phyloP scores from a whole-genome alignment of 2,888 invertebrate species.

The Colostygia pectinataria region DNA sequence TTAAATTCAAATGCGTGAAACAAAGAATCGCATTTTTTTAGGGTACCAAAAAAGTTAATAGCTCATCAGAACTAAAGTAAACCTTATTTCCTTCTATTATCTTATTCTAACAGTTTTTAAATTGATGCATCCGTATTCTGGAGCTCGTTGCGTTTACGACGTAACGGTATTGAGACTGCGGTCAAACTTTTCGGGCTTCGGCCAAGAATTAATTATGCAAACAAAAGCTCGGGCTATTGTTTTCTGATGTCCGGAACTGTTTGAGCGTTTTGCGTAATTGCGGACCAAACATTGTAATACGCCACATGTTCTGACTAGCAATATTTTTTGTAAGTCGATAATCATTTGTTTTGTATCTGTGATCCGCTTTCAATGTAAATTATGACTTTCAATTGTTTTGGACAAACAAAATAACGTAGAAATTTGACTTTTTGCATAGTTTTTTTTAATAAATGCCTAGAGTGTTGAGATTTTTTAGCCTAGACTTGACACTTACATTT shows the following conservation, averaged over 20 bases:
- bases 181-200: slow-evolving; percentile 65
- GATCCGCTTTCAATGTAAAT: slow-evolving; percentile 2
- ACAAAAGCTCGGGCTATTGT: slow-evolving; percentile 73
- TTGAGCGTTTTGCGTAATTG: slow-evolving; percentile 80
- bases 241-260: slow-evolving; percentile 63
- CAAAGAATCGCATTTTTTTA: slow-evolving; percentile 41
- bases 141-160: slow-evolving; percentile 69
- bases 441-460: too few species aligned
- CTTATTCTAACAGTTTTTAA: slow-evolving; percentile 19
- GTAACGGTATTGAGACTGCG: slow-evolving; percentile 69
- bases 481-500: too few species aligned
- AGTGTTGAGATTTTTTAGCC: too few species aligned
- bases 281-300: slow-evolving; percentile 53
- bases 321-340: slow-evolving; percentile 23
- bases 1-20: slow-evolving; percentile 65
- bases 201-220: slow-evolving; percentile 75
- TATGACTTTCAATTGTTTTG: slow-evolving; percentile 1
- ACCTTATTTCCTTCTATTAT: slow-evolving; percentile 36
- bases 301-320: slow-evolving; percentile 46
- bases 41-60: slow-evolving; percentile 23
- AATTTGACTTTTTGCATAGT: too few species aligned
- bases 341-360: slow-evolving; percentile 13
- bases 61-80: slow-evolving; percentile 17
- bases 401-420: background rate
- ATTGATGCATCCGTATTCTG: slow-evolving; percentile 45